phyloP scores from a whole-genome alignment of 2,113 vertebrate genomes.

The Leucosticte australis region DNA sequence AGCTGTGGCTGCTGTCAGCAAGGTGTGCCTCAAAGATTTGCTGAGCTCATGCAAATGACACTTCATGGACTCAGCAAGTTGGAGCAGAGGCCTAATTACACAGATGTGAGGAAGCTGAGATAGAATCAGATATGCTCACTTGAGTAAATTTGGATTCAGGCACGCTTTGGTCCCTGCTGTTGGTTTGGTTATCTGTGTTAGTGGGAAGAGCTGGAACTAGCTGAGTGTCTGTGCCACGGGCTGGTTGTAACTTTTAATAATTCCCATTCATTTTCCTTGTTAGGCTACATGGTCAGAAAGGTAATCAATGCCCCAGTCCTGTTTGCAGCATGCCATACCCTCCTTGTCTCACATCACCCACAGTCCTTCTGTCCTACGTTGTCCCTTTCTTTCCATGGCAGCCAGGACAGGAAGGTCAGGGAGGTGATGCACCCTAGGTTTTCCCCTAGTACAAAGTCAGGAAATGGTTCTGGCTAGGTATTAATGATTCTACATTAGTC shows the following conservation, averaged over 20 bases:
- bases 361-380: not conserved
- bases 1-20: not conserved
- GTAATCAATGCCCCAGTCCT: not conserved
- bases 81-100: not conserved
- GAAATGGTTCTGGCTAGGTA: not conserved
- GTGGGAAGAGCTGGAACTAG: not conserved
- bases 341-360: not conserved
- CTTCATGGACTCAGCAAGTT: not conserved
- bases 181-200: not conserved
- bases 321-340: not conserved
- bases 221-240: fast-evolving
- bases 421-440: not conserved
- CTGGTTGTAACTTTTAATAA: not conserved
- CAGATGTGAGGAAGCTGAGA: not conserved
- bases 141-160: not conserved
- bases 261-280: not conserved
- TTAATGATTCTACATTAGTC: not conserved
- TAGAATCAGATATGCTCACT: not conserved
- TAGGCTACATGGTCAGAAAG: not conserved
- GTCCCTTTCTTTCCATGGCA: not conserved
- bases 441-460: not conserved
- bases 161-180: not conserved
- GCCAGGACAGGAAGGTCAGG: not conserved
- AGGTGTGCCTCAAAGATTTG: not conserved
- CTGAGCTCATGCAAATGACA: not conserved